A percentile compares a stretch with the other conserved stretches of the same genome.
phyloP scores from a whole-genome alignment of 2,888 invertebrate species.

The Andrena bucephala region DNA sequence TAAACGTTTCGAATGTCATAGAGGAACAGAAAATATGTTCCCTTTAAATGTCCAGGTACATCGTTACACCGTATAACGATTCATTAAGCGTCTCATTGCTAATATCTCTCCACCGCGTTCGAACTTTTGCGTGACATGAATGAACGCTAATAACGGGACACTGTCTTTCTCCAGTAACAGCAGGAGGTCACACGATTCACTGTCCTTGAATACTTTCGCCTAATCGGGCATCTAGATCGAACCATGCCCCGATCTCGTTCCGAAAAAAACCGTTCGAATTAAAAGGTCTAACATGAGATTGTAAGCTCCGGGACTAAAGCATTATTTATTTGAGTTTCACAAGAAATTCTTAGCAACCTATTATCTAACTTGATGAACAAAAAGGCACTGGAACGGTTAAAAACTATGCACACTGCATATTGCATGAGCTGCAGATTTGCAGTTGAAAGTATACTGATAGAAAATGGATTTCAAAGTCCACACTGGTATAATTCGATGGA shows the following conservation, averaged over 20 bases:
- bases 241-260: constrained; percentile 28
- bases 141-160: constrained; percentile 64
- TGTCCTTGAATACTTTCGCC: constrained; percentile 78
- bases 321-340: neutral
- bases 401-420: no score
- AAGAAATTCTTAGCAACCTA: neutral
- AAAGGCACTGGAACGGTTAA: neutral
- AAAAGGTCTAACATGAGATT: neutral
- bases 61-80: constrained; percentile 26
- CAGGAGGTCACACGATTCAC: constrained; percentile 68
- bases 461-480: no score
- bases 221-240: constrained; percentile 58
- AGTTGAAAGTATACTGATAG: no score
- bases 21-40: neutral
- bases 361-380: no score
- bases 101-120: constrained; percentile 33
- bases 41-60: neutral
- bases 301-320: neutral
- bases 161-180: constrained; percentile 54
- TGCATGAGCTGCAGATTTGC: no score
- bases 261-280: neutral
- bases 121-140: constrained; percentile 57
- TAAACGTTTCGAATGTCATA: constrained; percentile 2
- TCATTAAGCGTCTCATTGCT: constrained; percentile 34
- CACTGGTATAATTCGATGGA: no score